Evolutionary conservation across 2,797 vertebrate species (phyloP).

Genomic region (Eurystomus glaucurus): DNA sequence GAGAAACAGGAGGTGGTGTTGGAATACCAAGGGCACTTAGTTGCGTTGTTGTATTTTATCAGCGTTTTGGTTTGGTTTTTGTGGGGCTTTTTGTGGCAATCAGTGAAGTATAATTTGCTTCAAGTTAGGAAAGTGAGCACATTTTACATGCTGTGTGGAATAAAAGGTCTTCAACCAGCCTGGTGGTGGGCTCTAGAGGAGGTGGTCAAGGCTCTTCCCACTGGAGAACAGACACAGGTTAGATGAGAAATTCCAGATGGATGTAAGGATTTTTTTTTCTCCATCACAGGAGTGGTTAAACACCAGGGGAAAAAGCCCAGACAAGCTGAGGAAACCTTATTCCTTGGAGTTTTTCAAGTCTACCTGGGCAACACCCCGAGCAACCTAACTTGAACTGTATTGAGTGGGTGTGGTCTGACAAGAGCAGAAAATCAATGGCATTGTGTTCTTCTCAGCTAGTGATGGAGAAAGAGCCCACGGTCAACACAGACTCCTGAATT

Average conservation of each 20-base stretch:
- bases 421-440: background rate
- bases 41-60: background rate
- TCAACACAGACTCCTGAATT: background rate
- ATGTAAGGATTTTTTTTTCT: background rate
- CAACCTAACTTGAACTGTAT: background rate
- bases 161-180: background rate
- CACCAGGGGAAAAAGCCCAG: background rate
- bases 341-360: background rate
- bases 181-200: background rate
- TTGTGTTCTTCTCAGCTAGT: accelerated
- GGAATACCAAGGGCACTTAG: background rate
- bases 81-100: background rate
- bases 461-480: background rate
- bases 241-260: background rate
- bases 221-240: background rate
- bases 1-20: background rate
- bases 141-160: background rate
- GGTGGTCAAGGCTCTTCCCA: background rate
- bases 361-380: background rate
- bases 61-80: background rate
- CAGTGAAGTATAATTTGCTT: background rate
- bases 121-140: background rate
- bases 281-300: background rate
- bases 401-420: background rate
- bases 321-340: background rate